These are phyloP conservation scores for Lutraria rhynchaena DNA, from an alignment of 1,140 invertebrate genomes.

Conservation along the genomic window DNA sequence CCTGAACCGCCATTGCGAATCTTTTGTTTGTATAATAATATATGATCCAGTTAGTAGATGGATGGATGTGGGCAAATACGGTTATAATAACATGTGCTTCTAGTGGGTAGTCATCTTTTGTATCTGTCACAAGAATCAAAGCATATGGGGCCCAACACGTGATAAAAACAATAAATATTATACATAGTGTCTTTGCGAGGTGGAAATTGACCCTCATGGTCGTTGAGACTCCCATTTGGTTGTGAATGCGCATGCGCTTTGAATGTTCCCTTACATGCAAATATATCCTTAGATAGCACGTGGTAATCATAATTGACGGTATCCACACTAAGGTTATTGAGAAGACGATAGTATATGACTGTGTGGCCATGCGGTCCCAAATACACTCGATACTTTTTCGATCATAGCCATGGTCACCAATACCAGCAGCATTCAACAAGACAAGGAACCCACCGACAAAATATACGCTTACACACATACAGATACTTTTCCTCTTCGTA, in stretches of 20 bases:
- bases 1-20: too few relatives aligned
- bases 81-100: constrained; percentile 63
- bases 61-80: constrained; percentile 69
- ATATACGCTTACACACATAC: constrained; percentile 66
- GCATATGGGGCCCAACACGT: constrained; percentile 74
- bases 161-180: constrained; percentile 68
- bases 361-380: constrained; percentile 75
- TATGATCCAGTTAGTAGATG: constrained; percentile 70
- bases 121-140: constrained; percentile 63
- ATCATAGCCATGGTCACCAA: constrained; percentile 74
- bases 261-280: constrained; percentile 57
- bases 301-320: constrained; percentile 66
- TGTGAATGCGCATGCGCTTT: constrained; percentile 39
- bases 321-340: constrained; percentile 69
- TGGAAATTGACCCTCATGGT: not conserved
- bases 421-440: constrained; percentile 65
- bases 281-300: constrained; percentile 73
- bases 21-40: constrained; percentile 68
- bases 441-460: constrained; percentile 64
- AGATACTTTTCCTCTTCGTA: constrained; percentile 62
- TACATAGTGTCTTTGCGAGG: constrained; percentile 66
- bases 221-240: not conserved
- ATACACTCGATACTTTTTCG: constrained; percentile 73
- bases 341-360: constrained; percentile 73
- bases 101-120: constrained; percentile 50